phyloP scores from a whole-genome alignment of 2,888 invertebrate genomes.

The Mythimna pallens region DNA sequence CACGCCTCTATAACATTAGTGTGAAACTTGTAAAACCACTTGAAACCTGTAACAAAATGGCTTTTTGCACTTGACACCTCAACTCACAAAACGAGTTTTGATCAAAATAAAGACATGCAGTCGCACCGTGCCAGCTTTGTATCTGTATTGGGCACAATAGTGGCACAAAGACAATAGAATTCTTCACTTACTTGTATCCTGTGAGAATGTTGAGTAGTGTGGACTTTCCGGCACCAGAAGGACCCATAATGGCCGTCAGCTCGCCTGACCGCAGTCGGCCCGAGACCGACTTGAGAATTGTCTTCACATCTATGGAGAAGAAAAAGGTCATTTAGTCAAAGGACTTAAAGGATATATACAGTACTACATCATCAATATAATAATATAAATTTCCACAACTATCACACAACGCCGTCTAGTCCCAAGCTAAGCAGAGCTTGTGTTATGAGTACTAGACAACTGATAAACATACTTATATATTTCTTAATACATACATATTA shows the following conservation, averaged over 20 bases:
- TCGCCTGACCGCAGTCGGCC: slow-evolving; percentile 97
- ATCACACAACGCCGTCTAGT: no score
- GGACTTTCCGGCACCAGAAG: slow-evolving; percentile 98
- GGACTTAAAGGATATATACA: neutral
- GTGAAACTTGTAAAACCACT: neutral
- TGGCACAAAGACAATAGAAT: slow-evolving; percentile 36
- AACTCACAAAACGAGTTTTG: slow-evolving; percentile 21
- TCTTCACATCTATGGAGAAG: slow-evolving; percentile 94
- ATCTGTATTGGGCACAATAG: neutral
- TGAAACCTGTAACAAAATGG: neutral
- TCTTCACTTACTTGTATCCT: slow-evolving; percentile 96
- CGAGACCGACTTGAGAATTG: slow-evolving; percentile 97
- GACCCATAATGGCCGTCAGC: slow-evolving; percentile 99
- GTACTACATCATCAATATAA: no score
- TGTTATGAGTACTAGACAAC: no score
- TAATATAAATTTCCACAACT: no score
- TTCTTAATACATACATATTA: no score
- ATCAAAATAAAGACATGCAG: neutral
- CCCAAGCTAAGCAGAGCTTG: no score
- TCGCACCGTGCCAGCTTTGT: neutral
- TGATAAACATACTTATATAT: no score
- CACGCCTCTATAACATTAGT: no score
- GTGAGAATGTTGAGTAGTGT: slow-evolving; percentile 98
- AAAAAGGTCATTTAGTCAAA: slow-evolving; percentile 29
- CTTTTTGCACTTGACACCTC: neutral